Percentiles rank a stretch among this genome's conserved stretches.
These are phyloP conservation scores for Pachydiplax longipennis DNA, from an alignment of 2,888 invertebrate species.

Conservation along the genomic window DNA sequence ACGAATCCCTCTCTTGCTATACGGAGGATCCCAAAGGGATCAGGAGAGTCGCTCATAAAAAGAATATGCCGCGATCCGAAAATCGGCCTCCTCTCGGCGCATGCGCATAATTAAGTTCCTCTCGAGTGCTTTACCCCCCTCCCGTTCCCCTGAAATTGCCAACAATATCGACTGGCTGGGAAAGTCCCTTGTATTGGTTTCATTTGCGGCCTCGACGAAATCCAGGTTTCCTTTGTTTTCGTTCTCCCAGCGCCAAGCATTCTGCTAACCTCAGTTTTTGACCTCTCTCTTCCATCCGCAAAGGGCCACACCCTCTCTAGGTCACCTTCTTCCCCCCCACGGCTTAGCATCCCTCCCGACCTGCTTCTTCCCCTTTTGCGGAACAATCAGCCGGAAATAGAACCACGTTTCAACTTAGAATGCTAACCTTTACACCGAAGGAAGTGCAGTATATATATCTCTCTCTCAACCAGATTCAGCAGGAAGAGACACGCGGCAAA, in stretches of 20 bases:
- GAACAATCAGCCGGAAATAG: conserved; percentile 52
- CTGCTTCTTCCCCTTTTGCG: conserved; percentile 56
- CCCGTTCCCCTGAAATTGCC: not conserved
- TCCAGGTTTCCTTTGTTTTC: not conserved
- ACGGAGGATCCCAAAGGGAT: not conserved
- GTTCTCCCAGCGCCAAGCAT: not conserved
- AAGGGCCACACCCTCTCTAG: conserved; percentile 49
- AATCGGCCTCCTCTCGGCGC: not conserved
- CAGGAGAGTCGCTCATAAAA: not conserved
- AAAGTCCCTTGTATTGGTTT: not conserved
- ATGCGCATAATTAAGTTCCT: not conserved
- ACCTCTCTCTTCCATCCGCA: not conserved
- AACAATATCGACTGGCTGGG: not conserved
- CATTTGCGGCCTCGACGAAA: not conserved
- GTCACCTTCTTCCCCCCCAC: conserved; percentile 49
- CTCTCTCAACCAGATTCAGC: too few relatives aligned
- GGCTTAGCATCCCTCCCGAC: conserved; percentile 50
- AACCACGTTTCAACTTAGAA: not conserved
- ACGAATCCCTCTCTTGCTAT: not conserved
- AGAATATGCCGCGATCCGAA: not conserved
- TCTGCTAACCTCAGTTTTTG: not conserved
- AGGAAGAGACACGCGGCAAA: too few relatives aligned
- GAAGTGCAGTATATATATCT: too few relatives aligned
- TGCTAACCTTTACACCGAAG: too few relatives aligned
- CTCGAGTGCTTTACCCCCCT: not conserved